Base-by-base conservation (phyloP, 2,888 invertebrate genomes). In the Lochmaea crataegi region DNA sequence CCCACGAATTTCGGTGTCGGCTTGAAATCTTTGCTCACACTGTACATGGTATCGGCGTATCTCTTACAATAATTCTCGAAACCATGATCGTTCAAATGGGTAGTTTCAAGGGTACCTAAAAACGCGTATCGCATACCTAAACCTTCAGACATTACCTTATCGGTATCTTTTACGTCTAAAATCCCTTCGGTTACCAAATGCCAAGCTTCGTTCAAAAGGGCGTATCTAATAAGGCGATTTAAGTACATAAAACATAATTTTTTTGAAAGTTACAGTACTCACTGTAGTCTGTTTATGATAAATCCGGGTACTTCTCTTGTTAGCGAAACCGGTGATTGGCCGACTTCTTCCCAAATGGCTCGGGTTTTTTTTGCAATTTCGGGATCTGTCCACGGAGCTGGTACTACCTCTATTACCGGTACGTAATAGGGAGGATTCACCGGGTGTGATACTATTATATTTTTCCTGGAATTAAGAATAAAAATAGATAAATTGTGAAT, bases 351-450 rank as follows among this genome's bases (percentile, higher is more conserved):
- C 95, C 98, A 95, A 42, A 94, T 88, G 58, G 89, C 91, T 68
- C 94, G 91, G 0, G 96, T 94, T 84, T 91, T 92, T 61, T 88
- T 88, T 0, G 94, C 90, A 11, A 96, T 92, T 75, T 93, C 93
- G 0, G 92, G 89, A 67, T 93, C 91, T 0, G 98, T 98, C 96
- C 96, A 97, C 5, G 96, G 95, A 0, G 97, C 95, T 0, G 98
- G 98, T 0, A 98, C 95, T 14, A 99, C 89, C 88, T 99, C 98
- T 0, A 97, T 96, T 60, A 98, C 88, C 0, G 97, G 97, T 32
- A 97, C 96, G 85, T 96, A 98, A 86, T 98, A 98, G 0, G 98
- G 98, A 6, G 98, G 98, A 86, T 98, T 98, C 2, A 97, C 96
- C 86, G 98, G 98, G 87, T 98, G 98, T 0, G 95, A 94, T 14